These are phyloP conservation scores for Hypolimnas misippus DNA, from an alignment of 2,888 invertebrate species.

Conservation along the genomic window DNA sequence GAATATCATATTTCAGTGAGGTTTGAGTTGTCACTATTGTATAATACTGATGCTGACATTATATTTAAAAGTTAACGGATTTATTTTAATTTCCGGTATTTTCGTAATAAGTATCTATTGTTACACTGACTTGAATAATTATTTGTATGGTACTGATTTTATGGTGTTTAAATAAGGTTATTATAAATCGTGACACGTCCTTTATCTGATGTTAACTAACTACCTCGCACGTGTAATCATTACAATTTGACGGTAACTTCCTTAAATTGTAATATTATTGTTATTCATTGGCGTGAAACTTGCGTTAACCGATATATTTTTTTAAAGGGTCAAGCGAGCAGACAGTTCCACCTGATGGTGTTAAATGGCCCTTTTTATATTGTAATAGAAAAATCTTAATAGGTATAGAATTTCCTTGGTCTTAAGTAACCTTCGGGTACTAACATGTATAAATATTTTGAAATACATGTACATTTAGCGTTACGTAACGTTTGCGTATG, in stretches of 20 bases:
- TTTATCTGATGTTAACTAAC: neutral
- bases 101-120: too few species aligned
- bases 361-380: too few species aligned
- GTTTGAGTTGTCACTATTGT: too few species aligned
- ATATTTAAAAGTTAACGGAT: too few species aligned
- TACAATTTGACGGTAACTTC: neutral
- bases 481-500: conserved; percentile 40
- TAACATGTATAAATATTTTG: conserved; percentile 20
- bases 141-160: neutral
- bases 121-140: neutral
- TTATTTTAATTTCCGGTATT: too few species aligned
- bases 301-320: neutral
- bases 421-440: neutral
- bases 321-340: too few species aligned
- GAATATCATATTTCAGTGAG: too few species aligned
- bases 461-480: conserved; percentile 18
- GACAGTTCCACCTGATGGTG: too few species aligned
- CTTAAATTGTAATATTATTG: neutral
- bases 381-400: too few species aligned
- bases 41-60: too few species aligned
- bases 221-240: neutral
- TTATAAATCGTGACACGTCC: neutral
- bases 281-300: neutral
- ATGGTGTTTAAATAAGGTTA: neutral
- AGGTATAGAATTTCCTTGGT: neutral